Base-by-base conservation (phyloP, 2,888 invertebrate species). In the Therioaphis trifolii region DNA sequence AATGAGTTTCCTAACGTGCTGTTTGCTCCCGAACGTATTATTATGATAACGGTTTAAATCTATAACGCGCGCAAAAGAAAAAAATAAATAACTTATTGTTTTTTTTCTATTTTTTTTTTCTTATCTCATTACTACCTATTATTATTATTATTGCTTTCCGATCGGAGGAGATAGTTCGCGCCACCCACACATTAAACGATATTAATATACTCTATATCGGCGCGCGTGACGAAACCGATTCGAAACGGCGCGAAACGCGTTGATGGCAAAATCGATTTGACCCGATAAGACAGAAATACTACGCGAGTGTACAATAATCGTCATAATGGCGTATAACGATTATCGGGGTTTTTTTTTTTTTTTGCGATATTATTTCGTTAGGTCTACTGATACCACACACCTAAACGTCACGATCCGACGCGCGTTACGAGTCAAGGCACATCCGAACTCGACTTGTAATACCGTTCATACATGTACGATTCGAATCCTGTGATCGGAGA, bases 231-330 rank as follows among this genome's bases (percentile, higher is more conserved):
- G 61, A 29, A 27, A 61, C 61, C 4, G 29, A 61, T 61, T 27
- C 3, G 24, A 43, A 43, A 68, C n/a, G 40, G n/a, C 12, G 68
- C 14, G 68, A 40, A 40, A 40, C 21, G 40, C 40, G 35, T n/a
- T 18, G n/a, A 40, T 35, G 69, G 15, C 14, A 24, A 24, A 69
- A 69, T 15, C 69, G 7, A 69, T 69, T 46, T 43, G 9, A 46
- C 69, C 24, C 5, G 69, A 69, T 69, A 46, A n/a, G n/a, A 18
- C 69, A 69, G 24, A 69, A 24, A 68, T 15, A 46, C 43, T 15
- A 12, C 27, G 46, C 9, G 1, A 15, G 43, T 69, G n/a, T n/a
- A n/a, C n/a, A n/a, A 46, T 43, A 69, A 24, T 21, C 24, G 9
- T 15, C 15, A 43, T 15, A 24, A 0, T 24, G 24, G 7, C 27